Base-by-base conservation (phyloP, 30 jellyfish, hydroid and myxozoan species). In the Cassiopea xamachana region DNA sequence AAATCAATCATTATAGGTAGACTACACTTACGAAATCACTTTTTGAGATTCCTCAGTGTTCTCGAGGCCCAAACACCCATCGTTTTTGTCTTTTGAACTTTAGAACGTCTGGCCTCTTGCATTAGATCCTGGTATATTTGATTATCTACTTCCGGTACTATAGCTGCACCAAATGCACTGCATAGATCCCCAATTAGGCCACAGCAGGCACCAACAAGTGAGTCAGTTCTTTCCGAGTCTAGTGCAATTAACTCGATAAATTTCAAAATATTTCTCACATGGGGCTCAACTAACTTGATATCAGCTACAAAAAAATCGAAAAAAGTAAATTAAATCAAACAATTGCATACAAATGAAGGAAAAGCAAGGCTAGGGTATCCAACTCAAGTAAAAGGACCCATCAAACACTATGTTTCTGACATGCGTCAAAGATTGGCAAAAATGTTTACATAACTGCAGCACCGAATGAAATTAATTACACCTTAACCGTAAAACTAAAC, bases 121-220 rank as follows among this genome's bases (percentile, higher is more conserved):
- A 96, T 87, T 69, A 96, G 80, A 61, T 96, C 99, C 89, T 88
- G 97, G 86, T 92, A 89, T 16, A 72, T 51, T 61, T 85, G 97
- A 43, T 79, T 70, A 48, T 96, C 99, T 7, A 95, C 88, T n/a
- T 87, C 62, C 3, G 98, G 97, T 14, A 95, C 92, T 76, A 95
- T 82, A 1, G 72, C 92, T 1, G 97, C 72, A 64, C 97, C 97
- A 89, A 91, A 96, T 16, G 94, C 99, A 44, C 98, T 60, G 73
- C 99, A 96, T 16, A 96, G 64, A 86, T 96, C 99, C 43, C 99
- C 99, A 75, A 96, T 96, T 59, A 96, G 89, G 43, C 99, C 99
- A 81, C 99, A 92, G 73, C 97, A 96, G 4, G 94, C 91, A 17
- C 99, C 99, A 59, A 96, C 96, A 67, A 92, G 93, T 48, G 89